Conservation (phyloP, 1,140 invertebrate genomes). For the Calephelis virginiensis region DNA sequence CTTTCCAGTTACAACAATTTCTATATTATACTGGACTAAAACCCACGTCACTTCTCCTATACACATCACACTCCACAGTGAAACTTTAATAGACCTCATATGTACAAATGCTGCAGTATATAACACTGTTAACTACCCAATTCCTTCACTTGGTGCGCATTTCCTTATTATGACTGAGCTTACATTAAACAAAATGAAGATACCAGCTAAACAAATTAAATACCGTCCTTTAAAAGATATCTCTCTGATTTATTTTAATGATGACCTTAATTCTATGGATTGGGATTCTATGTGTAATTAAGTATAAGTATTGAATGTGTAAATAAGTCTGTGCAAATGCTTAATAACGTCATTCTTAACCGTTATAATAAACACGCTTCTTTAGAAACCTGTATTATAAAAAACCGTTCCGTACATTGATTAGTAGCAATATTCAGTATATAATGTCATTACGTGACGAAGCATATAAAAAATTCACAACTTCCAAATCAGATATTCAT, state of each 20-base stretch:
- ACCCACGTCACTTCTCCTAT: slow-evolving; percentile 4
- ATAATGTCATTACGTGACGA: slow-evolving; percentile 16
- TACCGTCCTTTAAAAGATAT: neutral
- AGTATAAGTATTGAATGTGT: neutral
- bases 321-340: neutral
- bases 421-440: slow-evolving; percentile 10
- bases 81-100: slow-evolving; percentile 9
- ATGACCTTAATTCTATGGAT: neutral
- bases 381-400: neutral
- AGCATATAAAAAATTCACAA: slow-evolving; percentile 9
- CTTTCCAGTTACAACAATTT: slow-evolving; percentile 10
- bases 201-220: neutral
- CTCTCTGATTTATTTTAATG: neutral
- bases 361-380: neutral
- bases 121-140: slow-evolving; percentile 6
- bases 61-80: slow-evolving; percentile 9
- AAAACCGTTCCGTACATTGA: neutral
- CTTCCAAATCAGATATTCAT: slow-evolving; percentile 8
- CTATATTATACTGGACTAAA: slow-evolving; percentile 12
- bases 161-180: neutral
- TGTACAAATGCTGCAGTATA: slow-evolving; percentile 10
- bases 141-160: neutral
- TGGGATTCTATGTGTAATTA: slow-evolving; percentile 4
- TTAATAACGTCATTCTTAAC: neutral
- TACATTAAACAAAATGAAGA: slow-evolving; percentile 1